Percentiles rank a stretch among this genome's conserved stretches.
These are phyloP conservation scores for Podocnemis expansa DNA, from an alignment of 2,113 vertebrate species.

Conservation along the genomic window DNA sequence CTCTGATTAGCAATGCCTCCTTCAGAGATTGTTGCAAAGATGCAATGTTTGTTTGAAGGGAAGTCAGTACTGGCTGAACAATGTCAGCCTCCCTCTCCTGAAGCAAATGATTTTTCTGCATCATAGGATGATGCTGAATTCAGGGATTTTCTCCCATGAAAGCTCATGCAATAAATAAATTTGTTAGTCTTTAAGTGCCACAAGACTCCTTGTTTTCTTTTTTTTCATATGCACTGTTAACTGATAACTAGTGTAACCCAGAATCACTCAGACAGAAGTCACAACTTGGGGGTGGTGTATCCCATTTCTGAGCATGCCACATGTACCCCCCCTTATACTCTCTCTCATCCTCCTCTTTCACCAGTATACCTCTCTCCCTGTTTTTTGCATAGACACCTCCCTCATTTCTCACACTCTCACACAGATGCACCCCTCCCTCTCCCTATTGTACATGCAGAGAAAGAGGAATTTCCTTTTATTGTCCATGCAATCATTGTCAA, in stretches of 20 bases:
- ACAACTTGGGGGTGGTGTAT: neutral
- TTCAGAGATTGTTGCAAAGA: neutral
- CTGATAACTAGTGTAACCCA: neutral
- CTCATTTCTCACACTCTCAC: neutral
- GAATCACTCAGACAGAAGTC: neutral
- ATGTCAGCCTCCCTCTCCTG: neutral
- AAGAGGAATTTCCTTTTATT: constrained; percentile 61
- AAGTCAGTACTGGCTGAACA: neutral
- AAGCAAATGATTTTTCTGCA: neutral
- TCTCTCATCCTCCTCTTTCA: neutral
- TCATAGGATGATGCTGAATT: neutral
- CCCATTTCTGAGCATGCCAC: neutral
- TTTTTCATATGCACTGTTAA: neutral
- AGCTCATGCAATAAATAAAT: too few relatives aligned
- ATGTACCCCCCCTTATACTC: neutral
- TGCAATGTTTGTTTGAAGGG: neutral
- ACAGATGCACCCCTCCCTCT: neutral
- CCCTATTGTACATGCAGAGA: constrained; percentile 18
- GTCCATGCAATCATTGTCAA: neutral
- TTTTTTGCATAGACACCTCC: neutral
- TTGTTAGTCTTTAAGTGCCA: too few relatives aligned
- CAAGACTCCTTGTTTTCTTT: too few relatives aligned
- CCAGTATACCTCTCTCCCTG: neutral
- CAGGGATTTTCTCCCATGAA: too few relatives aligned
- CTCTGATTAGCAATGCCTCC: neutral